phyloP scores from a whole-genome alignment of 2,888 invertebrate genomes.

The Acleris emargana region DNA sequence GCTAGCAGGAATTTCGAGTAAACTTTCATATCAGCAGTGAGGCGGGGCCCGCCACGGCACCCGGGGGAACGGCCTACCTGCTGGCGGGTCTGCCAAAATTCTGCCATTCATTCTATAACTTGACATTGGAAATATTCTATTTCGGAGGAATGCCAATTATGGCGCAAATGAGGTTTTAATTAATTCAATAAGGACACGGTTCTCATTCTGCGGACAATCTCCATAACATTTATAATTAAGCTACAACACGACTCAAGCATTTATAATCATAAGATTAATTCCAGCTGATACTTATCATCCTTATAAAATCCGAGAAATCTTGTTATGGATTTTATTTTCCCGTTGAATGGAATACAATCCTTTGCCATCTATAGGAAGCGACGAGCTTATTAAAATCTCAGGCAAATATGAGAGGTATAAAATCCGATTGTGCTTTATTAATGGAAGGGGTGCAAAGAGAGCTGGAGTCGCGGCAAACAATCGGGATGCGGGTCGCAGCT shows the following conservation, averaged over 20 bases:
- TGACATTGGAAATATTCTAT: constrained; percentile 54
- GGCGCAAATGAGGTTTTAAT: constrained; percentile 4
- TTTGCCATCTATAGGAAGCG: constrained; percentile 1
- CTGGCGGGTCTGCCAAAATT: constrained; percentile 52
- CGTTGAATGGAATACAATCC: background rate
- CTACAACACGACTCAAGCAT: no score
- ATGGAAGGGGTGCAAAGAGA: constrained; percentile 51
- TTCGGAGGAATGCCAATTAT: constrained; percentile 5
- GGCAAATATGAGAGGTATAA: constrained; percentile 38
- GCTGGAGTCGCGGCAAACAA: constrained; percentile 61
- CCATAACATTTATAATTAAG: no score
- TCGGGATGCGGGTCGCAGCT: constrained; percentile 69
- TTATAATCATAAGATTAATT: no score
- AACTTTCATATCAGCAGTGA: constrained; percentile 64
- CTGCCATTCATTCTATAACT: constrained; percentile 62
- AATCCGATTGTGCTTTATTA: constrained; percentile 54
- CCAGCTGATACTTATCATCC: no score
- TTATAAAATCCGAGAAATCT: no score
- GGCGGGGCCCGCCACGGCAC: constrained; percentile 51
- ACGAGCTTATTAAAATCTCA: constrained; percentile 28
- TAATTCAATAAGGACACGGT: constrained; percentile 1
- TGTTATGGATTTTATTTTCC: background rate
- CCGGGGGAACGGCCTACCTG: constrained; percentile 52
- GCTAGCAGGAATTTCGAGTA: constrained; percentile 46
- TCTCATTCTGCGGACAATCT: no score